Base-by-base conservation (phyloP, 53 echinoderm and acorn worm genomes). In the Astropecten irregularis region DNA sequence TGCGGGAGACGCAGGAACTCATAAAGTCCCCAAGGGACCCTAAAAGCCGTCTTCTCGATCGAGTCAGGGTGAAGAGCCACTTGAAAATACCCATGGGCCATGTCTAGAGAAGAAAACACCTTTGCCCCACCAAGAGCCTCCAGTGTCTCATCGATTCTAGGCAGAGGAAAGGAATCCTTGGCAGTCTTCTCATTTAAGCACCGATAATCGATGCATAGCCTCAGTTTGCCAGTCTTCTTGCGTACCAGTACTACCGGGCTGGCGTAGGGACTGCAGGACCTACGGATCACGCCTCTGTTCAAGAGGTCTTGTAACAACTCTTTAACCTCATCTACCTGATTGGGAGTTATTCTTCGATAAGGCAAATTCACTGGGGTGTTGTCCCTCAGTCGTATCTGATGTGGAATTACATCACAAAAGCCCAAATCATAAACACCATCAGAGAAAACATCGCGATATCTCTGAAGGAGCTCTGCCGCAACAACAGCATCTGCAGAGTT, bases 11-110 rank as follows among this genome's bases (percentile, higher is more conserved):
- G 58, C 3, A 61, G 35, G 34, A 90, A 90, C 40, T 90, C 85
- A 57, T 42, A 90, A n/a, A 90, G 63, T 14, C 90, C 90, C 90
- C 90, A 90, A 6, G 90, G 85, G 9, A 90, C 90, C 46, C 90
- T 42, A 29, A 90, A 90, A 1, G 90, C 90, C 11, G 90, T 90
- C 73, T 82, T 86, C 16, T 55, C 69, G 29, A 90, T 82, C 5
- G 90, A 85, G 1, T 62, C 30, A 6, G 37, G 22, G n/a, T 57
- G 59, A 2, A 74, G 32, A 1, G 38, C 59, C 3, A 66, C 66
- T 39, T 81, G 62, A 16, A 52, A 54, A 28, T 52, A 77, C 2
- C 77, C 77, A 59, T 77, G 77, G 26, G 63, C 81, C 11, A 82
- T 18, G 27, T 82, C 82, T 21, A 82, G 66, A 23, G 63, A 62